Percentiles rank a stretch among this genome's conserved stretches.
These are phyloP conservation scores for Goniozus legneri DNA, from an alignment of 1,140 invertebrate genomes.

Conservation along the genomic window DNA sequence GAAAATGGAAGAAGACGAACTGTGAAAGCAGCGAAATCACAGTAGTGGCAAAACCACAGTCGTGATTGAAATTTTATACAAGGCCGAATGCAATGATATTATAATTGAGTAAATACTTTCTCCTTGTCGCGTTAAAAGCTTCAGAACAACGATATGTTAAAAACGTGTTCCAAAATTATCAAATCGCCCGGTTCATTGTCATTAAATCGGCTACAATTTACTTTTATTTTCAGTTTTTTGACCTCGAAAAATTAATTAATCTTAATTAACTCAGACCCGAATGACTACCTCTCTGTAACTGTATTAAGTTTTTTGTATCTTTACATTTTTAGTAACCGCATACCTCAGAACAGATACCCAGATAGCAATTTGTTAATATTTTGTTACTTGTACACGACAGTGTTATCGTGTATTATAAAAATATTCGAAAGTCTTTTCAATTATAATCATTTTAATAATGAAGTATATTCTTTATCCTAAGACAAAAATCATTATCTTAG, in stretches of 20 bases:
- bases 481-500: not conserved
- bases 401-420: too few species aligned
- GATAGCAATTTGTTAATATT: slow-evolving; percentile 30
- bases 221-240: slow-evolving; percentile 13
- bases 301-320: slow-evolving; percentile 53
- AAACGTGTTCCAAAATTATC: slow-evolving; percentile 41
- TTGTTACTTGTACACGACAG: slow-evolving; percentile 28
- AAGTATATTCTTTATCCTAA: too few species aligned
- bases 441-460: too few species aligned
- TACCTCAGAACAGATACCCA: slow-evolving; percentile 47
- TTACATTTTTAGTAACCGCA: slow-evolving; percentile 54
- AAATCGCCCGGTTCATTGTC: slow-evolving; percentile 33
- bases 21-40: slow-evolving; percentile 12
- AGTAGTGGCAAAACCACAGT: too few species aligned
- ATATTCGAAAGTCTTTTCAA: too few species aligned
- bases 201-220: slow-evolving; percentile 13
- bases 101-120: too few species aligned
- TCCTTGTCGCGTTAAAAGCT: too few species aligned
- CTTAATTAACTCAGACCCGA: slow-evolving; percentile 37
- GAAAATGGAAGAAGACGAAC: slow-evolving; percentile 13
- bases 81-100: too few species aligned
- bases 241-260: slow-evolving; percentile 18
- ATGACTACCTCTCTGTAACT: slow-evolving; percentile 50
- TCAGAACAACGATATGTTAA: slow-evolving; percentile 18
- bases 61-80: too few species aligned